Percentiles rank a stretch among this genome's conserved stretches.
Evolutionary conservation across 37 sponge, comb jelly and placozoan genomes (phyloP).

Genomic region (Amphimedon queenslandica): DNA sequence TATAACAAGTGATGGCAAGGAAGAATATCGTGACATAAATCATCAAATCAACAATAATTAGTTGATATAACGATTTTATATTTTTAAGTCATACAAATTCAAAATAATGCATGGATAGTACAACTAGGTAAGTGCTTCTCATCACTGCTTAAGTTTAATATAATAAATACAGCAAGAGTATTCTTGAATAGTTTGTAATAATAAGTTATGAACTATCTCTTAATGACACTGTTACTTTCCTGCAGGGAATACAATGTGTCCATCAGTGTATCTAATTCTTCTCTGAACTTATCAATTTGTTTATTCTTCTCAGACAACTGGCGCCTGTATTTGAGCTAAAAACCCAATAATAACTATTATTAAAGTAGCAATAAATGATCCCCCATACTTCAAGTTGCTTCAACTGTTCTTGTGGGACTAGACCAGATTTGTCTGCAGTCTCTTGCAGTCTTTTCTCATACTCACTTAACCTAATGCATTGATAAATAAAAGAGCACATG

Average conservation of each 20-base stretch:
- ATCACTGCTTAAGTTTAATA: background rate
- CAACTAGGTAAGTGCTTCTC: no score
- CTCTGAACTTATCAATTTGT: constrained; percentile 55
- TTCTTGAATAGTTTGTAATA: background rate
- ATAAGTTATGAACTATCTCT: background rate
- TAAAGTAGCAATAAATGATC: background rate
- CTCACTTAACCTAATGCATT: background rate
- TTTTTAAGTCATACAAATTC: no score
- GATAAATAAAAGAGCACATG: background rate
- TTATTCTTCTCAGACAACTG: constrained; percentile 43
- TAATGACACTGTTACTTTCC: background rate
- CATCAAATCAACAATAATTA: no score
- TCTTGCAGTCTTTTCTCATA: background rate
- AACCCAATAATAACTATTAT: background rate
- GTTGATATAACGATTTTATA: no score
- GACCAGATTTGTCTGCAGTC: constrained; percentile 2
- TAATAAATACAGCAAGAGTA: background rate
- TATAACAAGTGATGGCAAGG: no score
- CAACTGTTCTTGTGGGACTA: background rate
- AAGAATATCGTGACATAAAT: no score
- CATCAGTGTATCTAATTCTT: constrained; percentile 66
- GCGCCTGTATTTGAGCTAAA: background rate
- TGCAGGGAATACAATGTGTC: constrained; percentile 32
- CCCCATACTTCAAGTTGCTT: constrained; percentile 14
- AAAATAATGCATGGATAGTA: no score